Evolutionary conservation across 2,888 invertebrate genomes (phyloP).

Genomic region (Melitaea athalia): DNA sequence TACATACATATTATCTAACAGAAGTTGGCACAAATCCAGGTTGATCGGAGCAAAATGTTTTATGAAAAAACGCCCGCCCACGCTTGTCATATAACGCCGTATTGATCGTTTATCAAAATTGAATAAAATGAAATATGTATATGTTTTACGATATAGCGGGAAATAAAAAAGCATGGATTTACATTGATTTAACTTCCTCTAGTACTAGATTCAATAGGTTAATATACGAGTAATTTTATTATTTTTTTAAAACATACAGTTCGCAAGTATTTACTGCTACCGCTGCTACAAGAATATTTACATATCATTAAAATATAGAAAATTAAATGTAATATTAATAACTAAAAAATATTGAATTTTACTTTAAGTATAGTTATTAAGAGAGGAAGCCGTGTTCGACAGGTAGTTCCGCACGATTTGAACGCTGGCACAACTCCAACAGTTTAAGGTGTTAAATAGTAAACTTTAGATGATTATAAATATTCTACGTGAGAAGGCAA

Average conservation of each 20-base stretch:
- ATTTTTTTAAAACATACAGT: too few species aligned
- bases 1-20: slow-evolving; percentile 34
- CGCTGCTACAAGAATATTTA: too few species aligned
- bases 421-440: slow-evolving; percentile 57
- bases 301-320: too few species aligned
- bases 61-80: slow-evolving; percentile 45
- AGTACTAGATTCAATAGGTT: slow-evolving; percentile 9
- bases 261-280: background rate
- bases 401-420: slow-evolving; percentile 53
- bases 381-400: slow-evolving; percentile 37
- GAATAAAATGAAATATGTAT: slow-evolving; percentile 32
- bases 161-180: slow-evolving; percentile 12
- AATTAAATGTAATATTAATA: background rate
- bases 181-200: slow-evolving; percentile 28
- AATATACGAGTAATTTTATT: too few species aligned
- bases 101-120: slow-evolving; percentile 42
- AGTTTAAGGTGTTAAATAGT: slow-evolving; percentile 55
- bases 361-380: background rate
- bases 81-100: slow-evolving; percentile 42
- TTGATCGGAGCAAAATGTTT: slow-evolving; percentile 44
- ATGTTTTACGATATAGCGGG: slow-evolving; percentile 29
- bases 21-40: slow-evolving; percentile 45
- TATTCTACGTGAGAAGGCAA: slow-evolving; percentile 11
- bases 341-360: background rate
- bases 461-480: slow-evolving; percentile 19